phyloP scores from a whole-genome alignment of 2,797 vertebrate species.

The Takifugu ocellatus region DNA sequence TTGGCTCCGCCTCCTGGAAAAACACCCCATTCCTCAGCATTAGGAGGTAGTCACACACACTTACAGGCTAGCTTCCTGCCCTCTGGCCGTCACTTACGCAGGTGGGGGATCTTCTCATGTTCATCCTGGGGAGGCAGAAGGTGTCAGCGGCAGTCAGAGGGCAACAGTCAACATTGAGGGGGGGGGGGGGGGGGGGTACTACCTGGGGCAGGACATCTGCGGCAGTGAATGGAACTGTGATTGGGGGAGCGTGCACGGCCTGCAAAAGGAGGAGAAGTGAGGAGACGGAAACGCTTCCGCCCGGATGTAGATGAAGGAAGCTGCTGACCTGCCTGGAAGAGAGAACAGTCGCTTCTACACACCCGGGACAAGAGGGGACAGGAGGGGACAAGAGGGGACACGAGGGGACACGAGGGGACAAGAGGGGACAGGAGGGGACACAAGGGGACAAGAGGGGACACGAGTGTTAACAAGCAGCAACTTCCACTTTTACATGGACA shows the following conservation, averaged over 20 bases:
- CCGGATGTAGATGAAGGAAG: not conserved
- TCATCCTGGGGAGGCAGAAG: slow-evolving; percentile 38
- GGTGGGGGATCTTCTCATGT: slow-evolving; percentile 20
- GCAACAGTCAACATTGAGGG: not conserved
- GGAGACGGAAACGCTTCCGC: no score
- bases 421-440: not conserved
- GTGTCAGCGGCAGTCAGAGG: not conserved
- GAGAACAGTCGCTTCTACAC: slow-evolving; percentile 51
- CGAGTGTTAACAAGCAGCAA: not conserved
- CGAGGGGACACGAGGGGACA: not conserved
- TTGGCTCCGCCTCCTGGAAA: slow-evolving; percentile 60
- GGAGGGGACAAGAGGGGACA: no score
- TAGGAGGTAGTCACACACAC: not conserved
- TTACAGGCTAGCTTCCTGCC: not conserved
- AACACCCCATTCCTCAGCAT: not conserved
- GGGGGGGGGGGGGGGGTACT: slow-evolving; percentile 5
- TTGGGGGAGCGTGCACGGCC: slow-evolving; percentile 15
- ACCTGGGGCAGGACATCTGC: slow-evolving; percentile 71
- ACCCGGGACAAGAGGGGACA: slow-evolving; percentile 14
- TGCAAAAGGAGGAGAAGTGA: slow-evolving; percentile 22
- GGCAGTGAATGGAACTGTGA: slow-evolving; percentile 24
- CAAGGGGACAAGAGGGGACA: no score
- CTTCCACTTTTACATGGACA: not conserved
- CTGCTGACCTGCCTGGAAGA: slow-evolving; percentile 57
- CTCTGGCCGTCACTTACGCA: slow-evolving; percentile 54